These are phyloP conservation scores for Sanderia malayensis DNA, from an alignment of 30 jellyfish, hydroid and myxozoan genomes.

Conservation along the genomic window DNA sequence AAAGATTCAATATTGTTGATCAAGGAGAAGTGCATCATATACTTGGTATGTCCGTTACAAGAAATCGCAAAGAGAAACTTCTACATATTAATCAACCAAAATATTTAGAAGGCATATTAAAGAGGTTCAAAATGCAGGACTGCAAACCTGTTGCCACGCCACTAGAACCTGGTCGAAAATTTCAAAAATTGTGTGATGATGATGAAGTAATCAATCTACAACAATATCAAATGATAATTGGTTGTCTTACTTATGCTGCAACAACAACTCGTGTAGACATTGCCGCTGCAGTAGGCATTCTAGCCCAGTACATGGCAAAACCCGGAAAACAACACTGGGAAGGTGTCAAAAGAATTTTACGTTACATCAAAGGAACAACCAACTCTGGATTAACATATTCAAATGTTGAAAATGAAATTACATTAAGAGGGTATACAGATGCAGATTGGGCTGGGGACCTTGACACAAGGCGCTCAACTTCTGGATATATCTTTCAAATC, in stretches of 20 bases:
- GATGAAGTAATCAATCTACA: neutral
- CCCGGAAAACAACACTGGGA: conserved; percentile 37
- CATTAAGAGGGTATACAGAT: neutral
- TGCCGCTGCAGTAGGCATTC: conserved; percentile 30
- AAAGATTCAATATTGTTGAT: conserved; percentile 3
- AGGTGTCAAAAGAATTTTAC: conserved; percentile 15
- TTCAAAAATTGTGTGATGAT: conserved; percentile 1
- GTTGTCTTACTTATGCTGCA: conserved; percentile 22
- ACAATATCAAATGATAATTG: conserved; percentile 12
- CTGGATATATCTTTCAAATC: neutral
- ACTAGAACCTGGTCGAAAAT: too few species aligned
- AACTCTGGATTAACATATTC: conserved; percentile 14
- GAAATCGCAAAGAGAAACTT: conserved; percentile 4
- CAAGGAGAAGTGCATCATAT: conserved; percentile 27
- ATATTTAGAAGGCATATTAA: too few species aligned
- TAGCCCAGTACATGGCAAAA: conserved; percentile 16
- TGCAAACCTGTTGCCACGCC: too few species aligned
- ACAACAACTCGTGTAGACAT: conserved; percentile 40
- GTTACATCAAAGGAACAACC: conserved; percentile 20
- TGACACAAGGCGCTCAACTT: neutral
- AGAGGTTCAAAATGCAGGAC: too few species aligned
- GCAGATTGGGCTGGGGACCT: conserved; percentile 5
- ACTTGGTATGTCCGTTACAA: conserved; percentile 33
- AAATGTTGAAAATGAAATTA: neutral
- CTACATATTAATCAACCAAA: too few species aligned